Evolutionary conservation across 2,113 vertebrate species (phyloP).

Genomic region (Zosterops japonicus): DNA sequence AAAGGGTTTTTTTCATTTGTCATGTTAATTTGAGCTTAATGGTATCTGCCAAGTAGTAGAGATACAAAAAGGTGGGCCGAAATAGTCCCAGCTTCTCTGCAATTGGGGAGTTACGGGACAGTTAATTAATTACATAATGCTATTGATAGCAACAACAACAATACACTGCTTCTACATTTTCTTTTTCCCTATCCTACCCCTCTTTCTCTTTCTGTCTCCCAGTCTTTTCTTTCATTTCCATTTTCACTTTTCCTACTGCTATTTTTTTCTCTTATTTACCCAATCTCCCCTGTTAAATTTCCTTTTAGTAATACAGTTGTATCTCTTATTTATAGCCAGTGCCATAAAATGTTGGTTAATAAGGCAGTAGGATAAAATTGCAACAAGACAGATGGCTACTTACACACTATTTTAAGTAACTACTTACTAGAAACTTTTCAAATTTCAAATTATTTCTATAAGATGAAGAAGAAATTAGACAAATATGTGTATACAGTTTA

Average conservation of each 20-base stretch:
- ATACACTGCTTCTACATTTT: background rate
- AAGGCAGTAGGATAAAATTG: background rate
- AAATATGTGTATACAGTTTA: background rate
- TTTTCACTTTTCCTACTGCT: background rate
- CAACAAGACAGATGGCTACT: background rate
- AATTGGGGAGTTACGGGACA: background rate
- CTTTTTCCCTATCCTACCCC: background rate
- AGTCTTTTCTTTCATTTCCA: background rate
- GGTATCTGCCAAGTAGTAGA: background rate
- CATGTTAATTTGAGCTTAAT: background rate
- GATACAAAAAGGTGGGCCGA: background rate
- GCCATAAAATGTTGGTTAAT: background rate
- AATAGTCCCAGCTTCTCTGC: background rate
- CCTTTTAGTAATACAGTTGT: background rate
- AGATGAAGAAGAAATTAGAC: background rate
- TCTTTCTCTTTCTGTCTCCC: background rate
- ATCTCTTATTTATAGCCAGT: background rate
- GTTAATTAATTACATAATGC: background rate
- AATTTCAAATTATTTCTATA: background rate
- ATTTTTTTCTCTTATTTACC: background rate
- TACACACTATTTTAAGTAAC: background rate
- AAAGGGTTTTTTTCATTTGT: fast-evolving
- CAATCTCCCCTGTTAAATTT: background rate
- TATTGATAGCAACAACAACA: background rate
- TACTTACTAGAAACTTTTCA: background rate